Evolutionary conservation across 2,797 vertebrate genomes (phyloP), one percentile per base, ranked within the genome.

Genomic region (Lophotriccus pileatus): DNA sequence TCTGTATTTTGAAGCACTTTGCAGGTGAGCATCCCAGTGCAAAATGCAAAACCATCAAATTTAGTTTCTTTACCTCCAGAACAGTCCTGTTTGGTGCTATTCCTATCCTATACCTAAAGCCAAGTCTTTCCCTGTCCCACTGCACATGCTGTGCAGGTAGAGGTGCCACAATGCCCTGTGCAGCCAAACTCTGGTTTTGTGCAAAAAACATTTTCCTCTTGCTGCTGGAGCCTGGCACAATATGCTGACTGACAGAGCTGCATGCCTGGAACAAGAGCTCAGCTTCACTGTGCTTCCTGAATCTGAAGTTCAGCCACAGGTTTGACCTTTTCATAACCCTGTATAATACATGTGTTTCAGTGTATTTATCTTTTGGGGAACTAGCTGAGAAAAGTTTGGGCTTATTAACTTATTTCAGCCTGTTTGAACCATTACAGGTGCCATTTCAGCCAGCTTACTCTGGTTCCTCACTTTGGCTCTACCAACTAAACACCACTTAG

Each of bases 341-440:
- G 1, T 19, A 22, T 14, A 49, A 24, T 8, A 12, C 3, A 2
- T 4, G 4, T 30, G 6, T 43, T 68, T 28, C 64, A 19, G 14
- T 19, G 37, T 37, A 19, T 67, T 55, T 34, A 44, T 25, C 44
- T 59, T 77, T 14, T 12, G 14, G 20, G n/a, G 22, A 70, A 21
- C 19, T 27, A 0, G 0, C 4, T n/a, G 19, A 23, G 20, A 10
- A 75, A 75, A 49, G 20, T 49, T 55, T 28, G 25, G 9, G 27
- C 6, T 37, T 68, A 9, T 17, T 60, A 8, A 13, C 15, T 84
- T 53, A n/a, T 68, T 75, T 82, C 27, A 55, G 22, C 11, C 24
- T 39, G 3, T 34, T 89, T 60, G 53, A 56, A 49, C 4, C 2
- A 4, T 43, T 46, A 21, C 3, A n/a, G 17, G 7, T 36, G 7